Conservation (phyloP, 2,888 invertebrate species). For the Neoascia interrupta region DNA sequence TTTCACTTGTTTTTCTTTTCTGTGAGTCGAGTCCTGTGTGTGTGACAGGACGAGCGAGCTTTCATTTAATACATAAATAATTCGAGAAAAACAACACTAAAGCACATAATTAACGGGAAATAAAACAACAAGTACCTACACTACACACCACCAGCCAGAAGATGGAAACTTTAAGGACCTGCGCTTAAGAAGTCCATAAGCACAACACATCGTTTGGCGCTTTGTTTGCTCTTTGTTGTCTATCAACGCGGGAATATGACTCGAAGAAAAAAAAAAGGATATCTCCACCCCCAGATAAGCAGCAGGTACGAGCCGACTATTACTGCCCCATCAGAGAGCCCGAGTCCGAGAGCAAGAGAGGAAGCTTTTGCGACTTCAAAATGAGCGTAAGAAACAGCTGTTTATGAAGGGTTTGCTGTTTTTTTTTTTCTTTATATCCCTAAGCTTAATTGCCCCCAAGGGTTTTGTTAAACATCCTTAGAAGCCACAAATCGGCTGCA, state of each 20-base stretch:
- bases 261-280: constrained; percentile 9
- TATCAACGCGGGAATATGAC: constrained; percentile 42
- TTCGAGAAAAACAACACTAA: constrained; percentile 30
- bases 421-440: not conserved
- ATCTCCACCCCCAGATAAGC: constrained; percentile 6
- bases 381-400: constrained; percentile 52
- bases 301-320: constrained; percentile 31
- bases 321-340: not conserved
- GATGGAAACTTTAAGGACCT: constrained; percentile 52
- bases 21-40: not conserved
- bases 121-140: too few relatives aligned
- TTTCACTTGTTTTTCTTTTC: not conserved
- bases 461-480: constrained; percentile 48
- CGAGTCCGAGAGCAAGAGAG: constrained; percentile 21
- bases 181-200: constrained; percentile 49
- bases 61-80: constrained; percentile 30
- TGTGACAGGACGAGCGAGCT: constrained; percentile 29
- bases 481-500: constrained; percentile 64
- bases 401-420: constrained; percentile 26
- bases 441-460: constrained; percentile 45
- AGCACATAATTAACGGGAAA: constrained; percentile 33
- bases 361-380: constrained; percentile 51
- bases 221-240: constrained; percentile 40
- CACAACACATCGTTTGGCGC: constrained; percentile 6
- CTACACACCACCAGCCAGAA: too few relatives aligned